Evolutionary conservation across 2,113 vertebrate genomes (phyloP).

Genomic region (Oryzias curvinotus): DNA sequence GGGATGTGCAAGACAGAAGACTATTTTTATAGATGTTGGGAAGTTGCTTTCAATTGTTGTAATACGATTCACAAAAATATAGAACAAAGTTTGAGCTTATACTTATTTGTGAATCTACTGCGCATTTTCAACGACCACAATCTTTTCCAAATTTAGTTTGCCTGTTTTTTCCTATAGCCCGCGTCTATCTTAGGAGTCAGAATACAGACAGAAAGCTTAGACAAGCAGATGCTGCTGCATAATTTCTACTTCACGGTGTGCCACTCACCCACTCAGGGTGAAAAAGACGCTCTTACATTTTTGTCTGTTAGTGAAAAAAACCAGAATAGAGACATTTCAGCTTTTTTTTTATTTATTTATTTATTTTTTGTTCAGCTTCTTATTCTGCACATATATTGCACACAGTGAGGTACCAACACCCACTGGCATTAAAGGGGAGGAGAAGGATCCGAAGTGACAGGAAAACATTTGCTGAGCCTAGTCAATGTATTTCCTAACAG

Average conservation of each 20-base stretch:
- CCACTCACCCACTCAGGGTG: conserved; percentile 52
- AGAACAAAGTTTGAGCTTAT: too few relatives aligned
- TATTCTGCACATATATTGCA: conserved; percentile 12
- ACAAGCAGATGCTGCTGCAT: conserved; percentile 43
- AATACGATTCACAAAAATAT: too few relatives aligned
- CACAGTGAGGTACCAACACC: neutral
- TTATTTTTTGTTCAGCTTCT: conserved; percentile 41
- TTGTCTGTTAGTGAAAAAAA: conserved; percentile 29
- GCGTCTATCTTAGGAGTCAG: conserved; percentile 33
- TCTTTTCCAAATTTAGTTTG: neutral
- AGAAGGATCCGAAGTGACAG: conserved; percentile 16
- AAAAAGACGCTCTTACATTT: conserved; percentile 45
- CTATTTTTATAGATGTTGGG: too few relatives aligned
- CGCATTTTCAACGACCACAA: too few relatives aligned
- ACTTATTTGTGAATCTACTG: too few relatives aligned
- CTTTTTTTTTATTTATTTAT: conserved; percentile 32
- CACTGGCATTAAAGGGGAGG: neutral
- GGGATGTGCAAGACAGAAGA: too few relatives aligned
- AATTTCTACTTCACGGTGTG: conserved; percentile 51
- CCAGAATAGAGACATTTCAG: conserved; percentile 41
- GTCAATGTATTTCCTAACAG: conserved; percentile 33
- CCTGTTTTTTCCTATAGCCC: conserved; percentile 7
- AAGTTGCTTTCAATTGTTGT: too few relatives aligned
- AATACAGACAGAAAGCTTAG: conserved; percentile 42
- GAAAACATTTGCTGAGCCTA: conserved; percentile 32